Conservation (phyloP, 2,797 vertebrate genomes). For the Phrynocephalus forsythii region DNA sequence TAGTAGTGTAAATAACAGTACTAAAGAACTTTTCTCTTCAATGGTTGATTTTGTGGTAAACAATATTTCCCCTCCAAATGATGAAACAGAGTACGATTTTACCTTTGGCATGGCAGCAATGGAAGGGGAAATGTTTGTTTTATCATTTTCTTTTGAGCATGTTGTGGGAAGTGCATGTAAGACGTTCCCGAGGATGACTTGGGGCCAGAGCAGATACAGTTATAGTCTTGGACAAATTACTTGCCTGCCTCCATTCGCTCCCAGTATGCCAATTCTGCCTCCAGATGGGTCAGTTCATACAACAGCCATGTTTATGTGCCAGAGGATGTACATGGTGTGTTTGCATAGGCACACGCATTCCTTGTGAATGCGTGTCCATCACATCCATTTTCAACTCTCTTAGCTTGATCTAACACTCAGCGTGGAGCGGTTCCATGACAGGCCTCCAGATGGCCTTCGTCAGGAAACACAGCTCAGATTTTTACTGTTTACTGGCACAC, state of each 20-base stretch:
- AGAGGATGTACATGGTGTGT: neutral
- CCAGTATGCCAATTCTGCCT: neutral
- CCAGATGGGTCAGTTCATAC: neutral
- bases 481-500: constrained; percentile 28
- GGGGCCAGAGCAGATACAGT: neutral
- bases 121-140: neutral
- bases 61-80: neutral
- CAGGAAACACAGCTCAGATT: constrained; percentile 10
- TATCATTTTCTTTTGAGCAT: neutral
- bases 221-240: neutral
- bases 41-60: constrained; percentile 23
- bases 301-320: neutral
- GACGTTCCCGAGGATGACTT: neutral
- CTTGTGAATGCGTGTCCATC: neutral
- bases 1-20: constrained; percentile 20
- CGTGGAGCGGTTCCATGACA: neutral
- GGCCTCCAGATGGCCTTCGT: constrained; percentile 23
- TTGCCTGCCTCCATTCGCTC: neutral
- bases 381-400: neutral
- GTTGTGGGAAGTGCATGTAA: neutral
- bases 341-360: neutral
- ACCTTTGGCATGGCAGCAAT: neutral
- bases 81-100: constrained; percentile 17
- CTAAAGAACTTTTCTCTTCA: constrained; percentile 16
- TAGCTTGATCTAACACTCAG: neutral